phyloP scores from a whole-genome alignment of 2,797 vertebrate genomes.

The Lophotriccus pileatus region DNA sequence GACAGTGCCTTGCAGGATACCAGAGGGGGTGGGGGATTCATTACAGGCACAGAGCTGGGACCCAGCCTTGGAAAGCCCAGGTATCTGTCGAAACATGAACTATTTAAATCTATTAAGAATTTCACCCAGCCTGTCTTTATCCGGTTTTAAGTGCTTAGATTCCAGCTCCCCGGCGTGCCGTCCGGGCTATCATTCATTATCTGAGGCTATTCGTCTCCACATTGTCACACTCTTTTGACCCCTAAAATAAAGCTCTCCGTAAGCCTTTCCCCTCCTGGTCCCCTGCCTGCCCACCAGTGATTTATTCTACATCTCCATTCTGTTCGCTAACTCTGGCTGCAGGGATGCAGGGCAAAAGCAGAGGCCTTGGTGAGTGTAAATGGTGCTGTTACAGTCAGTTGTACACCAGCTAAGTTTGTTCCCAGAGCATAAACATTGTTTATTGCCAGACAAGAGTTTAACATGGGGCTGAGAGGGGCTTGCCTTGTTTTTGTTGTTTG shows the following conservation, averaged over 20 bases:
- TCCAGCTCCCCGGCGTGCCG: conserved; percentile 49
- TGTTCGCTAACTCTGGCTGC: background rate
- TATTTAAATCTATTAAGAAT: conserved; percentile 78
- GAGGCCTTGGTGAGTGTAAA: background rate
- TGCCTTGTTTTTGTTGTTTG: background rate
- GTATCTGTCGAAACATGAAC: conserved; percentile 77
- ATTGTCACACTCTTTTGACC: conserved; percentile 66
- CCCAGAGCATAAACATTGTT: accelerated
- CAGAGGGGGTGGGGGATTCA: conserved; percentile 50
- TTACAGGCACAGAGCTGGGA: conserved; percentile 56
- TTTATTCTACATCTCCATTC: background rate
- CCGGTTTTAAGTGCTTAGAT: conserved; percentile 71
- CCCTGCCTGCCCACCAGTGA: background rate
- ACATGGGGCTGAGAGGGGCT: background rate
- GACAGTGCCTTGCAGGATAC: conserved; percentile 23
- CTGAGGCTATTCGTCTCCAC: conserved; percentile 64
- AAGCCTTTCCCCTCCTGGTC: conserved; percentile 6
- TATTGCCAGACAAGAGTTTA: background rate
- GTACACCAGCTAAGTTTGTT: background rate
- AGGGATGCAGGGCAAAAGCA: background rate
- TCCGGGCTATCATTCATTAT: conserved; percentile 66
- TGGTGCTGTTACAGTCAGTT: background rate
- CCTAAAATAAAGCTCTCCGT: conserved; percentile 52
- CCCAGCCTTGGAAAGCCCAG: conserved; percentile 63
- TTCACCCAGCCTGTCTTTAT: conserved; percentile 73